Evolutionary conservation across 2,113 vertebrate genomes (phyloP).

Genomic region (Prunella fulvescens): DNA sequence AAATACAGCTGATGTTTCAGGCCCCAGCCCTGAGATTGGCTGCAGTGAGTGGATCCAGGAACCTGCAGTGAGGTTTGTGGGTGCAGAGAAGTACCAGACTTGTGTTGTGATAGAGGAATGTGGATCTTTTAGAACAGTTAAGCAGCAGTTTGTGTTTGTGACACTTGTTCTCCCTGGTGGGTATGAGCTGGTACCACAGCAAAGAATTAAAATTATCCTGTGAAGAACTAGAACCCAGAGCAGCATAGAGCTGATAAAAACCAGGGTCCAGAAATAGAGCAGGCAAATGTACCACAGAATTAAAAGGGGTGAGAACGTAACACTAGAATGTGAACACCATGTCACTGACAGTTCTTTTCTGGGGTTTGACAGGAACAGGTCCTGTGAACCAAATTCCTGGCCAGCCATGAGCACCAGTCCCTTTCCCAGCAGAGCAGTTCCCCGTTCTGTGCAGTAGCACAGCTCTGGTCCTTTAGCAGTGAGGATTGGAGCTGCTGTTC

Average conservation of each 20-base stretch:
- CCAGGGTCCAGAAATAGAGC: background rate
- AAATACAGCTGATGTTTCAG: background rate
- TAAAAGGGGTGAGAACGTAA: background rate
- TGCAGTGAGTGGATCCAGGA: background rate
- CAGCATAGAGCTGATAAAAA: background rate
- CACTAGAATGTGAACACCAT: background rate
- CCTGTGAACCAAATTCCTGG: background rate
- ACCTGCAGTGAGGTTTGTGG: background rate
- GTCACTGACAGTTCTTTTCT: background rate
- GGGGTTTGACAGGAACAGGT: background rate
- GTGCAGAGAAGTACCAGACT: background rate
- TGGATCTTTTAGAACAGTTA: background rate
- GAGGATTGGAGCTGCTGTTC: background rate
- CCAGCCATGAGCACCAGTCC: background rate
- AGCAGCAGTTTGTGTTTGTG: background rate
- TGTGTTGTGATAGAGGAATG: background rate
- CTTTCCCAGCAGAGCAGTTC: background rate
- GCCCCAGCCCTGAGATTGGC: background rate
- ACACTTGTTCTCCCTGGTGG: background rate
- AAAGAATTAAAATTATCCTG: background rate
- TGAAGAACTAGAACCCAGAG: background rate
- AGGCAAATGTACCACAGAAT: background rate
- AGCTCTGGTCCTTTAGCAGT: background rate
- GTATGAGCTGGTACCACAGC: background rate
- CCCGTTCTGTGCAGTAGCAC: background rate